Evolutionary conservation across 2,113 vertebrate species (phyloP), one percentile per base, ranked within the genome.

Genomic region (Pseudopipra pipra): DNA sequence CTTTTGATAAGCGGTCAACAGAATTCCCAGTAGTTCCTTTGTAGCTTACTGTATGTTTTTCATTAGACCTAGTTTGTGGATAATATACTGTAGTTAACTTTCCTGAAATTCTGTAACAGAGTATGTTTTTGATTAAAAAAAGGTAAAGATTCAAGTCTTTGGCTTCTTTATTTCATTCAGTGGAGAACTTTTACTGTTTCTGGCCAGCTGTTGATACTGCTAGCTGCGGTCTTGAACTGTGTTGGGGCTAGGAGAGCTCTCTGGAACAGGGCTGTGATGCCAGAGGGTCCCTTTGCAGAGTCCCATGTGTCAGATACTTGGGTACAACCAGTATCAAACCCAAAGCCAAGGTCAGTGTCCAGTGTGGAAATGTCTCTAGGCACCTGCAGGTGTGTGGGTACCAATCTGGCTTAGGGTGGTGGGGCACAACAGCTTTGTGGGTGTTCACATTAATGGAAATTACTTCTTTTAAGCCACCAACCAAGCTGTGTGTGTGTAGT

Each of bases 51-150:
- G 94, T 96, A 85, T 37, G 83, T 93, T 95, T 97, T 97, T 94
- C 88, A 89, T 93, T 97, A 91, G 84, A 81, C 88, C 88, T 97
- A 95, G 95, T 98, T 97, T 98, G 97, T 97, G 96, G 97, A 97
- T 96, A 77, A 97, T 90, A 95, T 35, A 85, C 87, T 90, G 93
- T 93, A 97, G 96, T 75, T 95, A 95, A 87, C 93, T 97, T 97
- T 96, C 92, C 96, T 97, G 95, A 97, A 95, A 95, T 97, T 97
- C 97, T 98, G 97, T 98, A 93, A 96, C 96, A 94, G 96, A 98
- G 87, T 97, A 96, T 97, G 95, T 97, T 98, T 98, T 97, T 97
- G 95, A 98, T 98, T 98, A n/a, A 97, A 98, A 98, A 98, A 97
- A 93, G 58, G 18, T 92, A 55, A 96, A 95, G 86, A 83, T 85